Evolutionary conservation across 1,140 invertebrate genomes (phyloP), one percentile per base, ranked within the genome.

Genomic region (Phenacoccus solenopsis): DNA sequence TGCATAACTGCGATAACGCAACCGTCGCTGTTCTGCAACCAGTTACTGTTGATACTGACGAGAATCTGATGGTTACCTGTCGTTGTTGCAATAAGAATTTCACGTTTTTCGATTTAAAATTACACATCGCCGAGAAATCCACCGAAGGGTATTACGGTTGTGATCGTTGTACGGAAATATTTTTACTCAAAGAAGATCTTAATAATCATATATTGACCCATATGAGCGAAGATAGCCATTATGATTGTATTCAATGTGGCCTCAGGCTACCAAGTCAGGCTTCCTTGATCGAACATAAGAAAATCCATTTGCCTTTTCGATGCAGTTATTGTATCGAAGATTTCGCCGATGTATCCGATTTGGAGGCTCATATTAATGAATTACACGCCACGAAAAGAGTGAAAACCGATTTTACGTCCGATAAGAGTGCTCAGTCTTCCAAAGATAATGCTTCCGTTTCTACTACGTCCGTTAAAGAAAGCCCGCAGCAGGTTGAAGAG

Each of bases 31-130:
- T 64, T 9, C 25, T 64, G 16, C 59, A 64, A 24, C 59, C 59
- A 4, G 59, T 64, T 64, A 24, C 59, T 10, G 16, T 64, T 9
- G 59, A 64, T 10, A 64, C 59, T 3, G 59, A 64, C 9, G 22
- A 64, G 25, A 64, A 2, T 4, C 20, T 64, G 9, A 64, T 64
- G 59, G 59, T 64, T 25, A 64, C 59, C 22, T 64, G 59, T 64
- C 59, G 59, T 25, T 64, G 59, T 16, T 64, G 59, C 59, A 64
- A 64, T 64, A 64, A 64, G 25, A 64, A 64, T 64, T 64, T 64
- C 25, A 25, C 12, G 10, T 64, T 64, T 64, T 64, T 24, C 21
- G 59, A 64, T 64, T 64, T 64, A 24, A 24, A 64, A 25, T 10
- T 64, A 27, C 59, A 64, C 22, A 64, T 64, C 9, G 59, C 59